These are phyloP conservation scores for Sycophila sp. DNA, from an alignment of 1,140 invertebrate species.

Conservation along the genomic window DNA sequence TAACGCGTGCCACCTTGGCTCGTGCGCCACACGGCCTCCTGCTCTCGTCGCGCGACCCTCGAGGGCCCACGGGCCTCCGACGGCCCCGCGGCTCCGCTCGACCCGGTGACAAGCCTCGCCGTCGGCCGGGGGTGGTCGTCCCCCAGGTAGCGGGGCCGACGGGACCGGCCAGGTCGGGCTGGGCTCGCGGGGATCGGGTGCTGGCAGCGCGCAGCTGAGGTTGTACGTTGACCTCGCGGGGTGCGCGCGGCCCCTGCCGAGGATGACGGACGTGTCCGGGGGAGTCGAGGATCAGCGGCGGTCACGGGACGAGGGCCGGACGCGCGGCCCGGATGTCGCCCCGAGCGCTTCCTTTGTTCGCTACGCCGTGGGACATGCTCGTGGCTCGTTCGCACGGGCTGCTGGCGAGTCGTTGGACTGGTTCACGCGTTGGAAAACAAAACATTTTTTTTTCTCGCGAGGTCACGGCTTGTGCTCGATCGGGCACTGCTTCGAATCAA, in stretches of 20 bases:
- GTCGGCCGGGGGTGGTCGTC: too few species aligned
- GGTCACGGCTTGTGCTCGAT: too few species aligned
- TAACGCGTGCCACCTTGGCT: constrained; percentile 64
- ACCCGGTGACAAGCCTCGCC: too few species aligned
- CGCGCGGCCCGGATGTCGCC: too few species aligned
- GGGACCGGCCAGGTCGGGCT: too few species aligned
- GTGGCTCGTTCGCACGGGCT: neutral
- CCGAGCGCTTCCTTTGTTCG: constrained; percentile 30
- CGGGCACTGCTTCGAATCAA: too few species aligned
- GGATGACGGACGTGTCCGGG: neutral
- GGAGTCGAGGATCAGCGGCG: neutral
- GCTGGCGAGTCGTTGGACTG: neutral
- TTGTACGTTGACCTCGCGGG: constrained; percentile 30
- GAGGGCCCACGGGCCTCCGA: too few species aligned
- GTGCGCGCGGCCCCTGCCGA: neutral
- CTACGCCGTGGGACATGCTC: neutral
- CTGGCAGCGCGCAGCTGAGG: neutral
- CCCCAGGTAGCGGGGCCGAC: too few species aligned
- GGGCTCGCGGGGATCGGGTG: neutral
- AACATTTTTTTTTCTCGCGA: too few species aligned
- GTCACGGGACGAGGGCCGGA: neutral
- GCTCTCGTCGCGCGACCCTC: neutral
- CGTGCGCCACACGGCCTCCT: neutral
- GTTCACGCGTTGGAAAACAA: neutral
- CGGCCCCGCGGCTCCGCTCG: too few species aligned